Conservation (phyloP, 2,888 invertebrate genomes). For the Hemicrepidius hirtus region DNA sequence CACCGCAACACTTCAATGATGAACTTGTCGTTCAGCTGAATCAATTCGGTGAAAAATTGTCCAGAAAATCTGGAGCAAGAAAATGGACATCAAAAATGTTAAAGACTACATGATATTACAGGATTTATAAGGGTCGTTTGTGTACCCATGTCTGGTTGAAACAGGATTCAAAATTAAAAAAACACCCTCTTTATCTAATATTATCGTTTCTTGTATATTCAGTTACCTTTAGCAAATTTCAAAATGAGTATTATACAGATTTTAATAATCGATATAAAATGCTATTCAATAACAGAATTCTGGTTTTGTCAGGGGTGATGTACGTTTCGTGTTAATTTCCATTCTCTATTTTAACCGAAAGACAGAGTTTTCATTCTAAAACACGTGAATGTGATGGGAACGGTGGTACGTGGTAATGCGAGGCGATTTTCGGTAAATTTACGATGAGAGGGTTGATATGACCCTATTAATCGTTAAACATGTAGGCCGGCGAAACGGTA, state of each 20-base stretch:
- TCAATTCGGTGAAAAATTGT: slow-evolving; percentile 14
- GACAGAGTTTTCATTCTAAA: slow-evolving; percentile 32
- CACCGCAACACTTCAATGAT: slow-evolving; percentile 3
- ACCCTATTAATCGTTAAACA: slow-evolving; percentile 36
- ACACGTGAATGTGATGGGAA: slow-evolving; percentile 10
- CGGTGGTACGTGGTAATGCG: slow-evolving; percentile 26
- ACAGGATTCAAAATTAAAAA: neutral
- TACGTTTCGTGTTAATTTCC: slow-evolving; percentile 24
- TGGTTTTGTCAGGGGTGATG: slow-evolving; percentile 16
- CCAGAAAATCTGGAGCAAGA: neutral
- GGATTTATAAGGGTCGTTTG: slow-evolving; percentile 15
- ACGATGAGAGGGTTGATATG: slow-evolving; percentile 33
- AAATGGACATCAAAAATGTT: slow-evolving; percentile 8
- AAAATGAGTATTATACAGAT: too few species aligned
- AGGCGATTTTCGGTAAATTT: slow-evolving; percentile 31
- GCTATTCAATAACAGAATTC: slow-evolving; percentile 21
- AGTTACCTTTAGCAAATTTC: too few species aligned
- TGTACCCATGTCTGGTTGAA: slow-evolving; percentile 11
- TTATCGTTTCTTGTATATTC: too few species aligned
- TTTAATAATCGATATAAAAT: slow-evolving; percentile 3
- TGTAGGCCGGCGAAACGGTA: slow-evolving; percentile 20
- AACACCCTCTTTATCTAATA: neutral
- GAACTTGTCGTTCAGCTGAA: slow-evolving; percentile 2
- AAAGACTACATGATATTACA: neutral
- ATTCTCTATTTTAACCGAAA: slow-evolving; percentile 25